Conservation (phyloP, 2,797 vertebrate species). For the Spinus olivaceus region DNA sequence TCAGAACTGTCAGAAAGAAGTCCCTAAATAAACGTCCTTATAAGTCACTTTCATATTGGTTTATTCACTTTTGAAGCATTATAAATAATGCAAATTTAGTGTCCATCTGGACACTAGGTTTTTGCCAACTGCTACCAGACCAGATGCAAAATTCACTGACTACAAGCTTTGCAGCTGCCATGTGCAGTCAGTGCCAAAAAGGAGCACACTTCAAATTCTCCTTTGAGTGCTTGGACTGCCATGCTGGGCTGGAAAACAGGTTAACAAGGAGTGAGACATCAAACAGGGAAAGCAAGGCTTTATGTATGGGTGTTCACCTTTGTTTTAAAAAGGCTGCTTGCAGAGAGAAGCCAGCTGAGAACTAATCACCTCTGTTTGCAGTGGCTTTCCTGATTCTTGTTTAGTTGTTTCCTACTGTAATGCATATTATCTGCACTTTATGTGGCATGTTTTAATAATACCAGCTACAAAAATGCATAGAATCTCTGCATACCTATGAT, state of each 20-base stretch:
- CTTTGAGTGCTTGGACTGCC: constrained; percentile 46
- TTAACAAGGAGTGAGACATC: constrained; percentile 12
- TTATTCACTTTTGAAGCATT: constrained; percentile 70
- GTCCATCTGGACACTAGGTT: constrained; percentile 72
- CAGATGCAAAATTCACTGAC: constrained; percentile 73
- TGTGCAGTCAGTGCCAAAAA: constrained; percentile 45
- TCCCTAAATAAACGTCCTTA: constrained; percentile 47
- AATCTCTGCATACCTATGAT: background rate
- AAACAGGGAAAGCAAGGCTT: background rate
- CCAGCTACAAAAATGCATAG: background rate
- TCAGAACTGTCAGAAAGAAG: constrained; percentile 25
- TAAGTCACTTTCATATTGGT: constrained; percentile 62
- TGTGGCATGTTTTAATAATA: background rate
- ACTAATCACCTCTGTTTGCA: constrained; percentile 36
- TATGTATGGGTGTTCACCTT: background rate
- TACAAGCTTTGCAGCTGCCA: constrained; percentile 71
- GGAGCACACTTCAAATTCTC: constrained; percentile 38
- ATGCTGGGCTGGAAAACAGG: background rate
- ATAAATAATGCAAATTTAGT: constrained; percentile 72
- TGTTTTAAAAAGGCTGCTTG: constrained; percentile 2
- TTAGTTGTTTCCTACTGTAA: background rate
- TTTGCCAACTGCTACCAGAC: constrained; percentile 71
- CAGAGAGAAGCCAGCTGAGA: constrained; percentile 28
- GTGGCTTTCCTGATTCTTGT: background rate
- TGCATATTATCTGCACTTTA: background rate